phyloP scores from a whole-genome alignment of 1,140 invertebrate species.

The Prorops nasuta region DNA sequence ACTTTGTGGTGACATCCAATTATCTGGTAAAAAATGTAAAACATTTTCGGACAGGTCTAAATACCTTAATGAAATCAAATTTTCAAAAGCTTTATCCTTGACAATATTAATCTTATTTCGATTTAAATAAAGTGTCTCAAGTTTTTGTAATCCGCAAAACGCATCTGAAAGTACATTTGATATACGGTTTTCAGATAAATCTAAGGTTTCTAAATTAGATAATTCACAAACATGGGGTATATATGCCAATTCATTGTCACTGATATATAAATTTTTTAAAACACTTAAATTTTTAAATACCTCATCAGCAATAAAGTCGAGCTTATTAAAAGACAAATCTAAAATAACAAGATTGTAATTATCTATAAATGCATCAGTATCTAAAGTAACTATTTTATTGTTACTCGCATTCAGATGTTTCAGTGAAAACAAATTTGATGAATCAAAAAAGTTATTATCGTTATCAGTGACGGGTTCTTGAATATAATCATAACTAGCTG shows the following conservation, averaged over 20 bases:
- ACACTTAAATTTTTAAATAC: constrained; percentile 22
- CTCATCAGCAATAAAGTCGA: constrained; percentile 13
- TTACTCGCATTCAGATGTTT: no score
- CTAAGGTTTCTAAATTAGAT: constrained; percentile 22
- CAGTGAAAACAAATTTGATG: no score
- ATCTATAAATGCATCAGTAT: constrained; percentile 31
- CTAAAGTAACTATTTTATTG: no score
- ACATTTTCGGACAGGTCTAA: constrained; percentile 46
- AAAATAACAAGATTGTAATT: constrained; percentile 20
- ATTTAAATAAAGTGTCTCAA: constrained; percentile 34
- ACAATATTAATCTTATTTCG: constrained; percentile 36
- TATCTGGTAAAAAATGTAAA: no score
- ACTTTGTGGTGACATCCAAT: no score
- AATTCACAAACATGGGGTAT: constrained; percentile 34
- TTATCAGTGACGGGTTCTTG: no score
- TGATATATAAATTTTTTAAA: constrained; percentile 32
- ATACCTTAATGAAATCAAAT: constrained; percentile 25
- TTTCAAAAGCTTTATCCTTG: constrained; percentile 27
- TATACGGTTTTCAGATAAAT: constrained; percentile 38
- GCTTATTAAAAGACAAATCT: constrained; percentile 37
- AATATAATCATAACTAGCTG: no score
- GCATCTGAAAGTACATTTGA: constrained; percentile 7
- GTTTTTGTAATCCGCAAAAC: constrained; percentile 18
- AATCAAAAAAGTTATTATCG: no score
- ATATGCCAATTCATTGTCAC: constrained; percentile 29